A percentile compares a stretch with the other conserved stretches of the same genome.
These are phyloP conservation scores for Glyptemys insculpta DNA, from an alignment of 2,797 vertebrate genomes.

Conservation along the genomic window DNA sequence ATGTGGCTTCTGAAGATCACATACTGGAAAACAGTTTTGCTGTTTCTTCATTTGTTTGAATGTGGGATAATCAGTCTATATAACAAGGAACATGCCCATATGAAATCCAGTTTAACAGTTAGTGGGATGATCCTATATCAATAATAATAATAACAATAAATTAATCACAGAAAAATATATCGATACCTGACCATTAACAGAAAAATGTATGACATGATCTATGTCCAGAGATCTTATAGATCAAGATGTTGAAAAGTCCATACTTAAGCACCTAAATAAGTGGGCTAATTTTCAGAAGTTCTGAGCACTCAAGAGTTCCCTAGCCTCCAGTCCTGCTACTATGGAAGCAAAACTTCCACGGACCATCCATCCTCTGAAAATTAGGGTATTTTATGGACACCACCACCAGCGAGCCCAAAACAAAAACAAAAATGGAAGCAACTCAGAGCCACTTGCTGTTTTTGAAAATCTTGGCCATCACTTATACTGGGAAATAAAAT, in stretches of 20 bases:
- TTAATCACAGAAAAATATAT: not conserved
- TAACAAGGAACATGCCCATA: not conserved
- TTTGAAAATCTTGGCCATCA: too few species aligned
- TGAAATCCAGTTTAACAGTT: not conserved
- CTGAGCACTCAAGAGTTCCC: not conserved
- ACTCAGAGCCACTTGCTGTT: too few species aligned
- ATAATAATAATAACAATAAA: not conserved
- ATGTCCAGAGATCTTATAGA: not conserved
- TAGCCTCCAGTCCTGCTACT: too few species aligned
- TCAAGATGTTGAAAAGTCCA: not conserved
- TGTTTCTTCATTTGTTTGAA: not conserved
- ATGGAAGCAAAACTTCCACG: too few species aligned
- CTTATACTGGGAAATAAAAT: too few species aligned
- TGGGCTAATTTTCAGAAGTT: not conserved
- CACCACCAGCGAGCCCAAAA: too few species aligned
- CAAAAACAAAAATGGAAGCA: too few species aligned
- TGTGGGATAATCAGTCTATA: fast-evolving
- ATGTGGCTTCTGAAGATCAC: fast-evolving
- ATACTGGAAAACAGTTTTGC: not conserved
- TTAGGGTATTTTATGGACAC: too few species aligned
- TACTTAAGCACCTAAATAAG: not conserved
- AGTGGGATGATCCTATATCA: not conserved
- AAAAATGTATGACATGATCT: not conserved
- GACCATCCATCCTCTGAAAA: too few species aligned
- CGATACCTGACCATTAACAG: not conserved